Percentiles rank a stretch among this genome's conserved stretches.
phyloP scores from a whole-genome alignment of 37 sponge, comb jelly and placozoan genomes.

The Sycon ciliatum region DNA sequence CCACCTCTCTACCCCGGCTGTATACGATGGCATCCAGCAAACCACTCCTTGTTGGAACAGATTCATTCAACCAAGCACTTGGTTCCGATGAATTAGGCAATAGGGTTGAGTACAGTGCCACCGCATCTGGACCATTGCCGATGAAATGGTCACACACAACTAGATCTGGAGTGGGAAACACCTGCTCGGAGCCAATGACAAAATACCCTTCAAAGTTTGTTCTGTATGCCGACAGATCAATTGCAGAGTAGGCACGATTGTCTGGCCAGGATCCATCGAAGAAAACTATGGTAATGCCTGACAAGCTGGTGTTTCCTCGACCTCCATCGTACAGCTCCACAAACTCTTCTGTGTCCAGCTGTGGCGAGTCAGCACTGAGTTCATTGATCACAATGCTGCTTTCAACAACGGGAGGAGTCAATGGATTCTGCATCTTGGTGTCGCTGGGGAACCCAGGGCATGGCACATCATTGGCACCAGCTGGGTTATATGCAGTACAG shows the following conservation, averaged over 20 bases:
- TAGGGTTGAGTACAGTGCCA: not conserved
- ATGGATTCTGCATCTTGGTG: not conserved
- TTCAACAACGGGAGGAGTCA: not conserved
- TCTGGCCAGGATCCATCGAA: conserved; percentile 1
- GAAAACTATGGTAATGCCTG: not conserved
- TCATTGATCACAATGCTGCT: conserved; percentile 13
- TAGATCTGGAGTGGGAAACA: not conserved
- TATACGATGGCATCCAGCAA: conserved; percentile 12
- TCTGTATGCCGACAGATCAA: not conserved
- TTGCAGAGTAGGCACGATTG: not conserved
- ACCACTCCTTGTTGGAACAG: not conserved
- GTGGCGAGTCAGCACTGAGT: not conserved
- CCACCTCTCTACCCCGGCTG: not conserved
- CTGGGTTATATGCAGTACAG: no score
- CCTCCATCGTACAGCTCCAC: conserved; percentile 11
- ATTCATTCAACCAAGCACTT: not conserved
- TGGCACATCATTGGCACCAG: no score
- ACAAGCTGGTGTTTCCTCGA: not conserved
- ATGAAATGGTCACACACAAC: not conserved
- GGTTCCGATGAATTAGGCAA: not conserved
- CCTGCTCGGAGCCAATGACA: not conserved
- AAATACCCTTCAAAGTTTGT: conserved; percentile 1
- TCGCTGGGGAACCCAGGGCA: no score
- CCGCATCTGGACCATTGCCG: conserved; percentile 1
- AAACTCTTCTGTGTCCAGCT: not conserved